phyloP scores from a whole-genome alignment of 1,140 invertebrate species.

The Calliphora vicina region DNA sequence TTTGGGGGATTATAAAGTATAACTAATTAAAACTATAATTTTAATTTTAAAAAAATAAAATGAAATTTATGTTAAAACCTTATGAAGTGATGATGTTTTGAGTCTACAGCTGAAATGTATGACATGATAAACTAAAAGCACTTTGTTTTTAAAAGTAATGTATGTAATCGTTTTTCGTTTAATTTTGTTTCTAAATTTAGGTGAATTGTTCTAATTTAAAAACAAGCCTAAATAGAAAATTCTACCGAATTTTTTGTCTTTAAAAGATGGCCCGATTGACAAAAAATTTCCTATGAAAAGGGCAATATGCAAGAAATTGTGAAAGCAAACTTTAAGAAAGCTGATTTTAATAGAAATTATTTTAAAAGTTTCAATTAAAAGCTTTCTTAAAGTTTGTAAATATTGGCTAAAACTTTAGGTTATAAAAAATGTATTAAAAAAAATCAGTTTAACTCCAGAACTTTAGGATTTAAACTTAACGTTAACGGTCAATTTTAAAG shows the following conservation, averaged over 20 bases:
- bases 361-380: neutral
- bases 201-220: constrained; percentile 36
- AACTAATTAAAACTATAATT: neutral
- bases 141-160: neutral
- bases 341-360: neutral
- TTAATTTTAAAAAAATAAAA: neutral
- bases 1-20: neutral
- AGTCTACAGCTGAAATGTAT: no score
- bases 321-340: neutral
- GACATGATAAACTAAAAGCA: neutral
- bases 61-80: no score
- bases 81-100: no score
- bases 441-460: no score
- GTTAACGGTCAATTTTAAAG: no score
- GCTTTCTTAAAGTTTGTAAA: neutral
- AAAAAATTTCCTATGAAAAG: neutral
- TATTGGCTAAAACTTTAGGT: no score
- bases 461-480: no score
- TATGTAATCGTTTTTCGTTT: constrained; percentile 19
- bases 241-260: constrained; percentile 25
- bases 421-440: no score
- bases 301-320: neutral
- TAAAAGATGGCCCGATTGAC: neutral
- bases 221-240: constrained; percentile 35
- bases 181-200: constrained; percentile 6